Percentiles rank a stretch among this genome's conserved stretches.
phyloP scores from a whole-genome alignment of 53 echinoderm and acorn worm species.

The Pentamera pediparva region DNA sequence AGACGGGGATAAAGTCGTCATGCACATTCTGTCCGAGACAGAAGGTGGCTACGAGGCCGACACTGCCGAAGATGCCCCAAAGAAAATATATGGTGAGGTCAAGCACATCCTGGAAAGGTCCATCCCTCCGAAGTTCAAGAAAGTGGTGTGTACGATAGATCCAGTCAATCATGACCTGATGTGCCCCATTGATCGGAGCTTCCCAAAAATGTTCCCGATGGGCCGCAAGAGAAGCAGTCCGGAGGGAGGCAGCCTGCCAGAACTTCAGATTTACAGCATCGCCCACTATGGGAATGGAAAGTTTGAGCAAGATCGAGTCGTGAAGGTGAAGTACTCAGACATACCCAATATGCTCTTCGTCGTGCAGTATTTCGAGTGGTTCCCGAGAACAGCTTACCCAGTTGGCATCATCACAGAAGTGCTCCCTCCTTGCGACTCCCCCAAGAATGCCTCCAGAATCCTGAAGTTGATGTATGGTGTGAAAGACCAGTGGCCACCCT shows the following conservation, averaged over 20 bases:
- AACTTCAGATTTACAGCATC: background rate
- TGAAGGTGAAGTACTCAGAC: slow-evolving; percentile 46
- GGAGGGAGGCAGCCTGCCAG: background rate
- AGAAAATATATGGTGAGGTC: slow-evolving; percentile 62
- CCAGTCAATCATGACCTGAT: slow-evolving; percentile 59
- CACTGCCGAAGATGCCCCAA: background rate
- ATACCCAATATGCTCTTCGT: slow-evolving; percentile 62
- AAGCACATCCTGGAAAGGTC: slow-evolving; percentile 51
- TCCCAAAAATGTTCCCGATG: slow-evolving; percentile 54
- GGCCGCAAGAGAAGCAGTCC: background rate
- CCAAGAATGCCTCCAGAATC: slow-evolving; percentile 45
- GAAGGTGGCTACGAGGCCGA: slow-evolving; percentile 28
- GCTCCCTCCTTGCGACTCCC: slow-evolving; percentile 44
- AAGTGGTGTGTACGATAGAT: slow-evolving; percentile 77
- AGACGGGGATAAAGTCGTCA: slow-evolving; percentile 65
- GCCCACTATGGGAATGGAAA: background rate
- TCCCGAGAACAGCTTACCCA: slow-evolving; percentile 48
- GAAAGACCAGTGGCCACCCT: slow-evolving; percentile 50
- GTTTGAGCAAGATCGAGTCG: slow-evolving; percentile 6
- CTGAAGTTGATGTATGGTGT: slow-evolving; percentile 60
- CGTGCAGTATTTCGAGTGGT: slow-evolving; percentile 67
- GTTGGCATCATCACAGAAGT: slow-evolving; percentile 64
- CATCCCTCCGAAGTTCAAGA: slow-evolving; percentile 41
- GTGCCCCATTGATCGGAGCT: slow-evolving; percentile 58
- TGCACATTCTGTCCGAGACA: slow-evolving; percentile 55